Evolutionary conservation across 2,797 vertebrate genomes (phyloP).

Genomic region (Pogonophryne albipinna): DNA sequence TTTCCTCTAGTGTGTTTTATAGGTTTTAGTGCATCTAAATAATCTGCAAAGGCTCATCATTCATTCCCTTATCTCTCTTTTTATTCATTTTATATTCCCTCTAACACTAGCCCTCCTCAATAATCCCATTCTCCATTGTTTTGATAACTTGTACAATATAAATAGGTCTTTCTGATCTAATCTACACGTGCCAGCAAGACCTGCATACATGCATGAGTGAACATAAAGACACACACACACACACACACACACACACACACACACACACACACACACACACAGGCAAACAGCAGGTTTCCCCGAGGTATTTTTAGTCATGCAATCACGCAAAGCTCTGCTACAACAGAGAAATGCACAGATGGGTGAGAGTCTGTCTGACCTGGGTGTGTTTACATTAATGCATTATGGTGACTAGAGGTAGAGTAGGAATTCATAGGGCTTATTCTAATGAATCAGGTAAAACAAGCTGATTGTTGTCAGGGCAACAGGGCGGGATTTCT

Average conservation of each 20-base stretch:
- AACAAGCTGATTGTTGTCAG: too few species aligned
- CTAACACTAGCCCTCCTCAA: too few species aligned
- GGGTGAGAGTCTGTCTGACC: neutral
- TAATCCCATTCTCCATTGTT: neutral
- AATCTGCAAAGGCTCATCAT: too few species aligned
- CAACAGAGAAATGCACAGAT: neutral
- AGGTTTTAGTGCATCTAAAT: too few species aligned
- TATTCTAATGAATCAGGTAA: too few species aligned
- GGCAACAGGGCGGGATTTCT: too few species aligned
- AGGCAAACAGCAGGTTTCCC: constrained; percentile 25
- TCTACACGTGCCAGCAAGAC: neutral
- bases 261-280: too few species aligned
- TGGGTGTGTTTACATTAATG: neutral
- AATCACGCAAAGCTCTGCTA: constrained; percentile 27
- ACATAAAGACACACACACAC: neutral
- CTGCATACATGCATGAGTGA: constrained; percentile 15
- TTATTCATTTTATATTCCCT: too few species aligned
- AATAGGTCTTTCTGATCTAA: neutral
- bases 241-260: constrained; percentile 2
- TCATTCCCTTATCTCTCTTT: too few species aligned
- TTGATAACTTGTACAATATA: neutral
- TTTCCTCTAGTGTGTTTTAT: too few species aligned
- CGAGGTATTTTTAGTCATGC: constrained; percentile 31
- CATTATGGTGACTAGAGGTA: too few species aligned
- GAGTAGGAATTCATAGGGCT: too few species aligned